phyloP scores from a whole-genome alignment of 2,888 invertebrate genomes.

The Dorcus parallelipipedus region DNA sequence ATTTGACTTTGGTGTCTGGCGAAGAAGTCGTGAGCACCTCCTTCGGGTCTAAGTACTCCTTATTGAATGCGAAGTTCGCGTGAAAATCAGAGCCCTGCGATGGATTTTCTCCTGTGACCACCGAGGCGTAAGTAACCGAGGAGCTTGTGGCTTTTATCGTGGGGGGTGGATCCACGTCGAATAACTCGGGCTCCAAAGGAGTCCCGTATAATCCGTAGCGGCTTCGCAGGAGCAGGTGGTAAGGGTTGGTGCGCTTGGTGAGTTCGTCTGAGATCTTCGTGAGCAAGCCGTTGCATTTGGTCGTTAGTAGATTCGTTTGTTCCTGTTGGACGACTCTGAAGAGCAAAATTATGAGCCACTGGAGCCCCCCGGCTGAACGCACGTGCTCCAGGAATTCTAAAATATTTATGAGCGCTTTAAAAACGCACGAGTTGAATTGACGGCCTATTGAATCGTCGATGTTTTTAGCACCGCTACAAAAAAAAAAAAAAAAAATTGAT shows the following conservation, averaged over 20 bases:
- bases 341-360: constrained; percentile 74
- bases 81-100: constrained; percentile 32
- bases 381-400: constrained; percentile 69
- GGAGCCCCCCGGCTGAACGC: constrained; percentile 77
- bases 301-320: constrained; percentile 42
- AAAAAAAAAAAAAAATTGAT: constrained; percentile 6
- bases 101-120: constrained; percentile 53
- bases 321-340: constrained; percentile 46
- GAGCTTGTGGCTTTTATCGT: constrained; percentile 61
- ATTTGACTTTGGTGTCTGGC: constrained; percentile 39
- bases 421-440: constrained; percentile 64
- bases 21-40: constrained; percentile 39
- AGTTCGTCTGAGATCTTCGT: constrained; percentile 67
- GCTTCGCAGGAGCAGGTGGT: constrained; percentile 76
- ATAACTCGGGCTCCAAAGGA: constrained; percentile 82
- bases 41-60: constrained; percentile 45
- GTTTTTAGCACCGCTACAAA: constrained; percentile 67
- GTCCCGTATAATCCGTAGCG: constrained; percentile 87
- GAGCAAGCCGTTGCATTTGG: constrained; percentile 63
- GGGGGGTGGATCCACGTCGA: constrained; percentile 77
- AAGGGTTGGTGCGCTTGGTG: constrained; percentile 67
- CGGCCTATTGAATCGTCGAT: constrained; percentile 58
- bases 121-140: constrained; percentile 61
- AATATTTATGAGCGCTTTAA: constrained; percentile 64
- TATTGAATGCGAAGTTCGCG: constrained; percentile 38